phyloP scores from a whole-genome alignment of 2,888 invertebrate genomes.

The Steinernema carpocapsae region DNA sequence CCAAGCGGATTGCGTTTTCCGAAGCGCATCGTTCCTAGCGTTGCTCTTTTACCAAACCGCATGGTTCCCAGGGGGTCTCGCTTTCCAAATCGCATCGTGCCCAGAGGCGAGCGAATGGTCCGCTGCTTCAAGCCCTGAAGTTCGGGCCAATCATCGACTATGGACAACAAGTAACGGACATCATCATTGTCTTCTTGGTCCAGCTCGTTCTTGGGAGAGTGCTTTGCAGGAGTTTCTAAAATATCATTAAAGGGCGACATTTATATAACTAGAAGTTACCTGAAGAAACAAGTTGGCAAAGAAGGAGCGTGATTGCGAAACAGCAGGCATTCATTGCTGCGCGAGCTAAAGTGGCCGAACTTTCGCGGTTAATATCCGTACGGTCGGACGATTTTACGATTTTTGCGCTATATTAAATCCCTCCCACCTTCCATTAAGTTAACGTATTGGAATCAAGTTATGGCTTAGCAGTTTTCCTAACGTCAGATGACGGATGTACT shows the following conservation, averaged over 20 bases:
- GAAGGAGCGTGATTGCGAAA: conserved; percentile 31
- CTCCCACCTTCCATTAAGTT: conserved; percentile 33
- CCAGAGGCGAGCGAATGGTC: conserved; percentile 53
- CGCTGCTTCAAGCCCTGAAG: conserved; percentile 45
- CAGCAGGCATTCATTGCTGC: conserved; percentile 32
- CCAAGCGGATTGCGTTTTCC: conserved; percentile 52
- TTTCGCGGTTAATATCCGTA: conserved; percentile 27
- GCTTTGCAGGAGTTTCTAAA: not conserved
- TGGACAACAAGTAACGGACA: conserved; percentile 38
- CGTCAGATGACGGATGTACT: not conserved
- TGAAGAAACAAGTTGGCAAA: conserved; percentile 19
- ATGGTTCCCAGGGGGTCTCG: conserved; percentile 54
- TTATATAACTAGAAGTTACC: conserved; percentile 1
- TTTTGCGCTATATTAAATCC: conserved; percentile 33
- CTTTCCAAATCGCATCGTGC: conserved; percentile 57
- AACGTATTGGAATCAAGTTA: conserved; percentile 8
- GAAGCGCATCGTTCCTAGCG: conserved; percentile 52
- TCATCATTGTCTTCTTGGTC: conserved; percentile 39
- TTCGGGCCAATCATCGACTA: conserved; percentile 21
- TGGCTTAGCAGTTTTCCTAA: conserved; percentile 4
- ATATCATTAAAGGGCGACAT: not conserved
- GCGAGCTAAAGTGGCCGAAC: conserved; percentile 34
- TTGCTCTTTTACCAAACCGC: conserved; percentile 53
- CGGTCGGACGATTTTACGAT: conserved; percentile 31
- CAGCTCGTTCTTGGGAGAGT: not conserved